A percentile compares a stretch with the other conserved stretches of the same genome.
Conservation (phyloP, 2,113 vertebrate genomes). For the Marcusenius ussheri region DNA sequence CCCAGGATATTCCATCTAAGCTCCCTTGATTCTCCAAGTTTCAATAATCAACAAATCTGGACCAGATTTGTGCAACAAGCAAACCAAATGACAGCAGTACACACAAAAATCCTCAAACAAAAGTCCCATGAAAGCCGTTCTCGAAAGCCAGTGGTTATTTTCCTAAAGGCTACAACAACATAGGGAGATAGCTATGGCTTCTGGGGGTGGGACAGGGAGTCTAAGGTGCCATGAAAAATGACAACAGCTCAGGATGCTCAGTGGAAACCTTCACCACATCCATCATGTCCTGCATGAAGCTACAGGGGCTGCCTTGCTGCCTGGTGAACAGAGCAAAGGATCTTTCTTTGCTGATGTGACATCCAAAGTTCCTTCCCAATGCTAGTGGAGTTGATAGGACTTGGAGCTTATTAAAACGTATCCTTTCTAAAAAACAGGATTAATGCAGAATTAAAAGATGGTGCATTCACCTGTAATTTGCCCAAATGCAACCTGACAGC, state of each 20-base stretch:
- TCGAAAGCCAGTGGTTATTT: background rate
- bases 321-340: background rate
- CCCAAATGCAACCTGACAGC: background rate
- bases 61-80: background rate
- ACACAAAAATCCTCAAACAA: background rate
- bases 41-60: background rate
- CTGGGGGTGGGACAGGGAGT: background rate
- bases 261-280: background rate
- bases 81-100: background rate
- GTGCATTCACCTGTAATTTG: background rate
- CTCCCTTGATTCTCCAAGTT: background rate
- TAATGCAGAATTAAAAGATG: background rate
- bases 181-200: background rate
- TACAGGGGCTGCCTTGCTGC: background rate
- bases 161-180: background rate
- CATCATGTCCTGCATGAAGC: background rate
- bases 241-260: background rate
- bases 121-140: background rate
- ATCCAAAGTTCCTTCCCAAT: background rate
- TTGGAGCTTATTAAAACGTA: background rate
- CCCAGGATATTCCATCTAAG: background rate
- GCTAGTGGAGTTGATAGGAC: background rate
- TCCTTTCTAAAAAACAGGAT: background rate
- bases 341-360: background rate
- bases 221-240: background rate